phyloP scores from a whole-genome alignment of 1,140 invertebrate species.

The Drosophila santomea region DNA sequence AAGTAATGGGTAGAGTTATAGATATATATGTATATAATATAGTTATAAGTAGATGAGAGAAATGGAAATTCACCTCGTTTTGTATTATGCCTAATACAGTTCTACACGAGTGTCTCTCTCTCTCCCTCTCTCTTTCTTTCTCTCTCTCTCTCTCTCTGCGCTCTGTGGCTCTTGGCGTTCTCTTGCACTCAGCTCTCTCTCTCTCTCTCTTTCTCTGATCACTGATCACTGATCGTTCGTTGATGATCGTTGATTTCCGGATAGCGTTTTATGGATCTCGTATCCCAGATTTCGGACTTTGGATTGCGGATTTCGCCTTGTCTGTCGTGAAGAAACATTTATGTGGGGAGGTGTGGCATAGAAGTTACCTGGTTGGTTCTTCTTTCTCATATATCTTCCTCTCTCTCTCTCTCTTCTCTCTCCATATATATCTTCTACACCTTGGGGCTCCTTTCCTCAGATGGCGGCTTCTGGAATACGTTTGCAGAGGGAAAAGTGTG shows the following conservation, averaged over 20 bases:
- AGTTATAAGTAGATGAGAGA: constrained; percentile 52
- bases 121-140: constrained; percentile 16
- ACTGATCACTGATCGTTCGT: constrained; percentile 29
- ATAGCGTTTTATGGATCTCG: not conserved
- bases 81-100: constrained; percentile 60
- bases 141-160: constrained; percentile 23
- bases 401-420: not conserved
- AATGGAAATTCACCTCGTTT: constrained; percentile 76
- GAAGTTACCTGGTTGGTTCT: constrained; percentile 73
- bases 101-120: constrained; percentile 49
- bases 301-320: constrained; percentile 13
- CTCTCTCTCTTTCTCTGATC: constrained; percentile 8
- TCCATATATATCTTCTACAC: not conserved
- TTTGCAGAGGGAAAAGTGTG: constrained; percentile 12
- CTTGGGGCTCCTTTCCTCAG: not conserved
- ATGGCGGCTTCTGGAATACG: constrained; percentile 20
- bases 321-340: constrained; percentile 80
- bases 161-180: too few relatives aligned
- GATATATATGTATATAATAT: constrained; percentile 15
- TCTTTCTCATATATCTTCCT: constrained; percentile 24
- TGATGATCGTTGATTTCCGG: constrained; percentile 11
- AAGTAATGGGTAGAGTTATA: constrained; percentile 18
- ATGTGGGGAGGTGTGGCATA: constrained; percentile 66
- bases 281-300: not conserved
- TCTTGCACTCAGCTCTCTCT: not conserved